phyloP scores from a whole-genome alignment of 2,113 vertebrate genomes.

The Apodemus sylvaticus region DNA sequence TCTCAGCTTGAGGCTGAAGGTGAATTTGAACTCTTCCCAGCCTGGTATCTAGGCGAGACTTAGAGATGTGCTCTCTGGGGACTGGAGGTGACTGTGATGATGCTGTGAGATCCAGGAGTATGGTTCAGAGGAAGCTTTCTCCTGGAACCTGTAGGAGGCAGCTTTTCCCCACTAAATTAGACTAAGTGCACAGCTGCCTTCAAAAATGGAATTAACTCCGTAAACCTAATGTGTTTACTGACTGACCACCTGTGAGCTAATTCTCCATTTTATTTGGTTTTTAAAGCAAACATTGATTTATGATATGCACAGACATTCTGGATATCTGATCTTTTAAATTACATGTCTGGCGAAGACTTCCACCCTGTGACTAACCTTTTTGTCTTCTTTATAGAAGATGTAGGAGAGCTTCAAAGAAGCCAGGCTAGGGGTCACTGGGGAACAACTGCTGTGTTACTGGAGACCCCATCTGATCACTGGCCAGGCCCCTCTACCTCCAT shows the following conservation, averaged over 20 bases:
- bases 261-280: not conserved
- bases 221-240: accelerated
- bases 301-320: not conserved
- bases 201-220: not conserved
- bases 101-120: not conserved
- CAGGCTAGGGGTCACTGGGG: not conserved
- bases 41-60: accelerated
- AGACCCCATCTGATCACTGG: not conserved
- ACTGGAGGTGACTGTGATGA: accelerated
- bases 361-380: too few relatives aligned
- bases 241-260: not conserved
- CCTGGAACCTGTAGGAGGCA: not conserved
- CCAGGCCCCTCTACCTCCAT: not conserved
- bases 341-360: not conserved
- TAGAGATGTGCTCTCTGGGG: accelerated
- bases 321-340: not conserved
- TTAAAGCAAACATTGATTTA: not conserved
- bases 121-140: not conserved
- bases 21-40: too few relatives aligned
- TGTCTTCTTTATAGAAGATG: not conserved
- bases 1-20: not conserved
- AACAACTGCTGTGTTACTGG: not conserved
- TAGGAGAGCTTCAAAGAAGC: not conserved
- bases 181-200: not conserved
- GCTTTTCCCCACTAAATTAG: too few relatives aligned